Percentiles rank a stretch among this genome's conserved stretches.
Evolutionary conservation across 1,140 invertebrate species (phyloP).

Genomic region (Heliconius himera): DNA sequence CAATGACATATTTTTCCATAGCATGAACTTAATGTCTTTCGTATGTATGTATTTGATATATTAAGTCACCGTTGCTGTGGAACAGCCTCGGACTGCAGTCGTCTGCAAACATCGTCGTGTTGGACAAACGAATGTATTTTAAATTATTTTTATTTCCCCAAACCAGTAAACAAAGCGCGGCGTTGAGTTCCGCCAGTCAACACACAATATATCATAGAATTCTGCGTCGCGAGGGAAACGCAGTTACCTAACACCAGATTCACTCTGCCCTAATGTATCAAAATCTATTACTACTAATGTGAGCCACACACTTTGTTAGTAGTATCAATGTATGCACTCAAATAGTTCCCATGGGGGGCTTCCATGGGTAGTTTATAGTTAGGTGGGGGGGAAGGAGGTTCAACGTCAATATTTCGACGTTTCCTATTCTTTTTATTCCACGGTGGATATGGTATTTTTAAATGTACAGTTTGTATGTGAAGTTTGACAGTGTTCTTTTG

Average conservation of each 20-base stretch:
- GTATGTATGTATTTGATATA: no score
- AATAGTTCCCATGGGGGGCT: constrained; percentile 14
- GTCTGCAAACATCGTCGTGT: no score
- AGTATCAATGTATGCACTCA: constrained; percentile 25
- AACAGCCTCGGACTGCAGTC: no score
- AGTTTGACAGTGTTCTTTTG: constrained; percentile 73
- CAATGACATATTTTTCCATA: no score
- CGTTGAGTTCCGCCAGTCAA: no score
- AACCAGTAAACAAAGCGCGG: no score
- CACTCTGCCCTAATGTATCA: neutral
- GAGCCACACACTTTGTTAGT: constrained; percentile 18
- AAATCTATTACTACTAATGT: neutral
- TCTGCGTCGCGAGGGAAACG: no score
- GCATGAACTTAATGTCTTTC: no score
- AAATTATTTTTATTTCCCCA: no score
- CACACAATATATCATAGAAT: no score
- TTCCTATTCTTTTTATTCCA: constrained; percentile 76
- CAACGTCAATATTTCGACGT: constrained; percentile 24
- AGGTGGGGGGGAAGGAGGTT: constrained; percentile 5
- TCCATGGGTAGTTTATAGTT: constrained; percentile 19
- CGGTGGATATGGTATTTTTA: constrained; percentile 75
- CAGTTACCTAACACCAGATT: neutral
- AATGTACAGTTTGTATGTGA: constrained; percentile 74
- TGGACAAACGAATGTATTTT: no score
- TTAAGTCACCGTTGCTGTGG: no score